phyloP scores from a whole-genome alignment of 92 coral and sea anemone species.

The Phenganax subtilis region DNA sequence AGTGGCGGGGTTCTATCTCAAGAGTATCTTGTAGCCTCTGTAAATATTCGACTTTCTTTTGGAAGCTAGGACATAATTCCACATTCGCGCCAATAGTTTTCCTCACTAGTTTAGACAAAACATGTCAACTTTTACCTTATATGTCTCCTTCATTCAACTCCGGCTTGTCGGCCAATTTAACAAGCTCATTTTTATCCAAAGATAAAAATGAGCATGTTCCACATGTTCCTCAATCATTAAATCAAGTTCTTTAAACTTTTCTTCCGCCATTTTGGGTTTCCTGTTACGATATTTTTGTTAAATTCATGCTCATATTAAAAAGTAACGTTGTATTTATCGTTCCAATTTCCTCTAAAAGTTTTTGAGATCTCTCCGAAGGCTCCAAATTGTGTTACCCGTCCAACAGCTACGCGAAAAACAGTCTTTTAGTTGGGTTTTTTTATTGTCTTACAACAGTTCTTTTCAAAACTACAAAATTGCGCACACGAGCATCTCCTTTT shows the following conservation, averaged over 20 bases:
- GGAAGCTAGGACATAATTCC: background rate
- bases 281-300: background rate
- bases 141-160: background rate
- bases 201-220: background rate
- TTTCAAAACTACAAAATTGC: background rate
- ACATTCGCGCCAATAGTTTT: slow-evolving; percentile 18
- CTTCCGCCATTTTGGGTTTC: slow-evolving; percentile 22
- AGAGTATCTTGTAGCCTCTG: background rate
- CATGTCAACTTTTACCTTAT: background rate
- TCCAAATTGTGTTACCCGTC: slow-evolving; percentile 12
- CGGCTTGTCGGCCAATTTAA: background rate
- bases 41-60: background rate
- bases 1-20: background rate
- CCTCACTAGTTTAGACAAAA: slow-evolving; percentile 4
- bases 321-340: slow-evolving; percentile 18
- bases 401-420: too few relatives aligned
- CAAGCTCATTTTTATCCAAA: slow-evolving; percentile 9
- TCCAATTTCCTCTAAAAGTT: slow-evolving; percentile 2
- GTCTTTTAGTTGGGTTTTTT: too few relatives aligned
- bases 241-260: slow-evolving; percentile 2
- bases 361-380: slow-evolving; percentile 37
- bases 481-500: background rate
- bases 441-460: background rate
- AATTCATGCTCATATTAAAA: slow-evolving; percentile 1
- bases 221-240: background rate